Percentiles rank a stretch among this genome's conserved stretches.
Evolutionary conservation across 2,888 invertebrate species (phyloP).

Genomic region (Dasysyrphus albostriatus): DNA sequence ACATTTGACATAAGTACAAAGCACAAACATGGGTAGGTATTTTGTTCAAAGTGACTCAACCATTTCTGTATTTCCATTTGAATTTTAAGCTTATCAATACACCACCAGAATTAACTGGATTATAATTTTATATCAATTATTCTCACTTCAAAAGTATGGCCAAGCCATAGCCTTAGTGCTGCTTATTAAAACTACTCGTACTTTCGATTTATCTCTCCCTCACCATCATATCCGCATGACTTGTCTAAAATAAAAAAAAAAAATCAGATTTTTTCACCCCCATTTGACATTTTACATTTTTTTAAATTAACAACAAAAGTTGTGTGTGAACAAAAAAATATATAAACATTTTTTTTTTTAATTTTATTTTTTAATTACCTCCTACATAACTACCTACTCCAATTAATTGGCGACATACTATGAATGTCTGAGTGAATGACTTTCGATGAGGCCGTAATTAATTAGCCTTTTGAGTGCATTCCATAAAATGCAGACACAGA

Average conservation of each 20-base stretch:
- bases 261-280: not conserved
- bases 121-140: too few relatives aligned
- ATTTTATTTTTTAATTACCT: slow-evolving; percentile 14
- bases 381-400: slow-evolving; percentile 53
- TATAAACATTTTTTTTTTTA: not conserved
- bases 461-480: slow-evolving; percentile 66
- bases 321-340: not conserved
- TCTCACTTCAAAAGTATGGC: too few relatives aligned
- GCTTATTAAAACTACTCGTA: not conserved
- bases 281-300: slow-evolving; percentile 8
- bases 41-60: too few relatives aligned
- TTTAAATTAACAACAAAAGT: not conserved
- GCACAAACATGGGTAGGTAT: too few relatives aligned
- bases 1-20: too few relatives aligned
- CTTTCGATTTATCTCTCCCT: not conserved
- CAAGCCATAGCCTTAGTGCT: too few relatives aligned
- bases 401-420: slow-evolving; percentile 69
- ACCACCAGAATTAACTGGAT: too few relatives aligned
- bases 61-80: too few relatives aligned
- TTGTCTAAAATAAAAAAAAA: not conserved
- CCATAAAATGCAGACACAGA: slow-evolving; percentile 57
- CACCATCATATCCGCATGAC: not conserved
- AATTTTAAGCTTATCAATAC: too few relatives aligned
- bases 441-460: slow-evolving; percentile 63
- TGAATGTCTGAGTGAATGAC: slow-evolving; percentile 69